Evolutionary conservation across 1,140 invertebrate species (phyloP), one percentile per base, ranked within the genome.

Genomic region (Musca domestica): DNA sequence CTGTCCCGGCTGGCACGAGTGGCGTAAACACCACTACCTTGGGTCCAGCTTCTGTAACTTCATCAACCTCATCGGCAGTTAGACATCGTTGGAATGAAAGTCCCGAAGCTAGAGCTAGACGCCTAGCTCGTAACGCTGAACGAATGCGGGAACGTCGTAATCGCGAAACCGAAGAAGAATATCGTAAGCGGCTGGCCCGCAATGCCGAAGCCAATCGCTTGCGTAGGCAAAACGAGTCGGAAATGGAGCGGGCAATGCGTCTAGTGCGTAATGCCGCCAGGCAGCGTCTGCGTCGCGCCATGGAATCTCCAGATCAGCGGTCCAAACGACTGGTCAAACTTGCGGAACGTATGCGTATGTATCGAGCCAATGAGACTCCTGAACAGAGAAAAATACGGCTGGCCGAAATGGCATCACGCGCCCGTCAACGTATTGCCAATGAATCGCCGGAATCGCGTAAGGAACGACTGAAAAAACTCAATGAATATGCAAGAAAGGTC

Each of bases 361-460:
- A 81, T 63, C 64, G 80, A 19, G 76, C 78, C 49, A 81, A 75
- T 63, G 86, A 87, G 70, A 83, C 83, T 15, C 73, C 74, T 17
- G 84, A 86, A 47, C 84, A 86, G 67, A 77, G 85, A 34, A 82
- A 83, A 34, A 76, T 77, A 7, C 79, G 86, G 0, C 73, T 87
- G 27, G 80, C 84, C 6, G 81, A 84, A 51, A 86, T 86, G 85
- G 85, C 85, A n/a, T 83, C 82, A 15, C 65, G 80, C 17, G 80
- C 80, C 23, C 78, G 85, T 0, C 81, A 83, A 23, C 77, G 85
- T 51, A 81, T 86, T 9, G 85, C 85, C 25, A 85, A 84, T 69
- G 85, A 87, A 71, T 81, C 82, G 17, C 78, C 81, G 10, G 85
- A 85, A 30, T 84, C 86, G 73, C 82, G 85, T 6, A 83, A 83